Conservation (phyloP, 2,888 invertebrate genomes). For the Chloromyia formosa region DNA sequence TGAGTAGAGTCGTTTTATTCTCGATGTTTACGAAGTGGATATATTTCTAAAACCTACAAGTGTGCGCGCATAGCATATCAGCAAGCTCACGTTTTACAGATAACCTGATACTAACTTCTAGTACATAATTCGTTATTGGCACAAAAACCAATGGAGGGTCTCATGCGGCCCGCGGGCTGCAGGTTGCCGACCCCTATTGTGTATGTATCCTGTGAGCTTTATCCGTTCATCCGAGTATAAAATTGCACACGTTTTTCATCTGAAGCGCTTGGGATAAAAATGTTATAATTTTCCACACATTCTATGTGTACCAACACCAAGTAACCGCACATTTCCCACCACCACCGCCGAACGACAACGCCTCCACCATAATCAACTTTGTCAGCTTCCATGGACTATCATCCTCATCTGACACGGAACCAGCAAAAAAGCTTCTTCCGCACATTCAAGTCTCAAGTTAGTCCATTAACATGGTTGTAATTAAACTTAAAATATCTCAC, state of each 20-base stretch:
- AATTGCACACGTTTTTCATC: slow-evolving; percentile 26
- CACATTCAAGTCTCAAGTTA: neutral
- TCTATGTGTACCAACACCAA: neutral
- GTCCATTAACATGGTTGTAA: slow-evolving; percentile 28
- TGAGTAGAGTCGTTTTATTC: too few relatives aligned
- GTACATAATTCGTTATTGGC: too few relatives aligned
- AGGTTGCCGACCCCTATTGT: too few relatives aligned
- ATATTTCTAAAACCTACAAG: too few relatives aligned
- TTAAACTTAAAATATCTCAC: slow-evolving; percentile 33
- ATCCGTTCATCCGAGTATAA: slow-evolving; percentile 16
- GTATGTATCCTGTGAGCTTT: too few relatives aligned
- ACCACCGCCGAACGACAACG: neutral
- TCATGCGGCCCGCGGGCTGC: too few relatives aligned
- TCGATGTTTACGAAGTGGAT: too few relatives aligned
- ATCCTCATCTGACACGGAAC: slow-evolving; percentile 4
- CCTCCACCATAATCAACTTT: slow-evolving; percentile 12
- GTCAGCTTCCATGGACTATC: neutral
- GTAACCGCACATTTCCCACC: neutral
- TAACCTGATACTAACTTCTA: too few relatives aligned
- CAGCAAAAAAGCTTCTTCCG: slow-evolving; percentile 11
- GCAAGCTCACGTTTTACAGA: too few relatives aligned
- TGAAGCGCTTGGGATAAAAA: neutral
- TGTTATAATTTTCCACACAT: slow-evolving; percentile 27
- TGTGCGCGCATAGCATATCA: too few relatives aligned
- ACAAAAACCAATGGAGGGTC: too few relatives aligned